Conservation (phyloP, 1,140 invertebrate genomes). For the Calephelis virginiensis region DNA sequence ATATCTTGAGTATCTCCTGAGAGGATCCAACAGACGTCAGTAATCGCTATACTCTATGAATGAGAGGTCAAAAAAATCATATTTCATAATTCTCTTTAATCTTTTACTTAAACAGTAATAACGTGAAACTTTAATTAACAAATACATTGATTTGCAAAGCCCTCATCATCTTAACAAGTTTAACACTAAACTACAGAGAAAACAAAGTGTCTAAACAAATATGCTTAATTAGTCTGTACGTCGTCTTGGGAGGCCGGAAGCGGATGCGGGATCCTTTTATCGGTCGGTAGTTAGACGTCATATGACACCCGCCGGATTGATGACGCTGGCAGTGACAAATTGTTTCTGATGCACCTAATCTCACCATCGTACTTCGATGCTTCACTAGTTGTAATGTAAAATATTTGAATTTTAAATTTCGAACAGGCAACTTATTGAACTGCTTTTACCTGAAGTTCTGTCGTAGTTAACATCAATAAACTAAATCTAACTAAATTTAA, state of each 20-base stretch:
- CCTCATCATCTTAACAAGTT: not conserved
- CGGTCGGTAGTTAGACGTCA: slow-evolving; percentile 7
- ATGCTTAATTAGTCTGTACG: slow-evolving; percentile 15
- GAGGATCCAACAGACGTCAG: no score
- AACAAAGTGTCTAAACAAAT: slow-evolving; percentile 13
- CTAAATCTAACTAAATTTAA: no score
- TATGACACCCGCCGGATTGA: slow-evolving; percentile 5
- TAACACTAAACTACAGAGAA: slow-evolving; percentile 2
- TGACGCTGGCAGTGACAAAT: slow-evolving; percentile 2
- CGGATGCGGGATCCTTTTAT: slow-evolving; percentile 12
- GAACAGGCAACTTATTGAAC: no score
- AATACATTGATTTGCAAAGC: not conserved
- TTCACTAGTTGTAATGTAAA: not conserved
- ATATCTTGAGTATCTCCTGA: no score
- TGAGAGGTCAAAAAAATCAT: no score
- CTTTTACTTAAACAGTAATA: no score
- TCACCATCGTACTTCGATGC: not conserved
- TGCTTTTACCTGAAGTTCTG: no score
- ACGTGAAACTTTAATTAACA: not conserved
- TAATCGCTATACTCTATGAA: no score
- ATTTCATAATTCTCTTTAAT: no score
- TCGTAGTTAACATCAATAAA: no score
- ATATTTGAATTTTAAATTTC: no score
- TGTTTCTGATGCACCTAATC: slow-evolving; percentile 4
- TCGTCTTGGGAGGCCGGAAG: slow-evolving; percentile 9